A percentile compares a stretch with the other conserved stretches of the same genome.
Conservation (phyloP, 2,888 invertebrate species). For the Plebejus anna region DNA sequence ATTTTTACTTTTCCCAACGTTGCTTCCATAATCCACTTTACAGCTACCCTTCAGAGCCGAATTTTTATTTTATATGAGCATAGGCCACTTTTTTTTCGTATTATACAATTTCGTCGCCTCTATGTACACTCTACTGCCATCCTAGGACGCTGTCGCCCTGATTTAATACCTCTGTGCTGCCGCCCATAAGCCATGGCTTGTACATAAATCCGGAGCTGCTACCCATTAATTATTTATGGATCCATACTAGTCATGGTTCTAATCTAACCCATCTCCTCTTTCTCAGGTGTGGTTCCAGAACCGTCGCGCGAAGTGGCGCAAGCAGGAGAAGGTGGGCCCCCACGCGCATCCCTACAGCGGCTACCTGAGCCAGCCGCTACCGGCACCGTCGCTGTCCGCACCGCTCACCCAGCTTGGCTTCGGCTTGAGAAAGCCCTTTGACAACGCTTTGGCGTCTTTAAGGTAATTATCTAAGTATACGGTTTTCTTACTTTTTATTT, state of each 20-base stretch:
- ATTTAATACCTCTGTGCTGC: too few species aligned
- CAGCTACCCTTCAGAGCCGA: too few species aligned
- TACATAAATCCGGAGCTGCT: too few species aligned
- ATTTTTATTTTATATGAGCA: too few species aligned
- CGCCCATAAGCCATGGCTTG: too few species aligned
- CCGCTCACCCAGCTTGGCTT: constrained; percentile 87
- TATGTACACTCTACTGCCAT: too few species aligned
- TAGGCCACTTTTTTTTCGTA: too few species aligned
- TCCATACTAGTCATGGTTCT: not conserved
- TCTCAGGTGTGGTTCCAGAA: constrained; percentile 97
- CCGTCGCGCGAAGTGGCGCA: constrained; percentile 94
- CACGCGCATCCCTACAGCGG: constrained; percentile 94
- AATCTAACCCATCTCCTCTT: constrained; percentile 36
- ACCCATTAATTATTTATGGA: too few species aligned
- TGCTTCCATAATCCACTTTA: too few species aligned
- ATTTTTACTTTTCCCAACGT: too few species aligned
- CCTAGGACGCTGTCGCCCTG: too few species aligned
- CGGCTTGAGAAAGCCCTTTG: constrained; percentile 86
- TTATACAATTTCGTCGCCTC: too few species aligned
- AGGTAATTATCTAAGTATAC: constrained; percentile 67
- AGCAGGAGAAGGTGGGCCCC: constrained; percentile 95
- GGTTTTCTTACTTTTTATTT: not conserved
- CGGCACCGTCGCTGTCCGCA: constrained; percentile 84
- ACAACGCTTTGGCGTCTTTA: constrained; percentile 84
- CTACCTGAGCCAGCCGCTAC: constrained; percentile 83